Evolutionary conservation across 2,888 invertebrate genomes (phyloP).

Genomic region (Byasa hedistus): DNA sequence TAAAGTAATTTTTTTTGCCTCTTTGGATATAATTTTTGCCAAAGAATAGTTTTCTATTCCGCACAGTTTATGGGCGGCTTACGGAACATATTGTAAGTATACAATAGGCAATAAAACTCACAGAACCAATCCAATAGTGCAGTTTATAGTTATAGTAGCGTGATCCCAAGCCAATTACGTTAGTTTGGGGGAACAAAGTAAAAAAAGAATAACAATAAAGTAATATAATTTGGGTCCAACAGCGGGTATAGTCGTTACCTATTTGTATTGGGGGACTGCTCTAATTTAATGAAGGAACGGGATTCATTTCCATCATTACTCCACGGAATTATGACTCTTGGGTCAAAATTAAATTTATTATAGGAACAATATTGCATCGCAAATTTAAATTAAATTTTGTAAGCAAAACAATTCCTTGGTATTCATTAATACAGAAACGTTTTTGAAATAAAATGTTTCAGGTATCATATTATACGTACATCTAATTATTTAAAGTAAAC

Average conservation of each 20-base stretch:
- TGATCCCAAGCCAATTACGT: constrained; percentile 77
- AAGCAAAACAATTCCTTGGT: neutral
- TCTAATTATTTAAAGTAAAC: too few species aligned
- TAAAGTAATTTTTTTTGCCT: too few species aligned
- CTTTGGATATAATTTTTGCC: neutral
- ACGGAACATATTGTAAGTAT: constrained; percentile 30
- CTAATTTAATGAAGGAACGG: constrained; percentile 71
- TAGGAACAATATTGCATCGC: constrained; percentile 20
- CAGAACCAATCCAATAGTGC: constrained; percentile 68
- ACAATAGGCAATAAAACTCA: constrained; percentile 43
- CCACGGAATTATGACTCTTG: constrained; percentile 49
- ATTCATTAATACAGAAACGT: neutral
- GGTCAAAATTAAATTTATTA: constrained; percentile 46
- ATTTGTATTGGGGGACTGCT: constrained; percentile 63
- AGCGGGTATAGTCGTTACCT: constrained; percentile 63
- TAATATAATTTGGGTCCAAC: constrained; percentile 75
- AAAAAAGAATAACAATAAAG: constrained; percentile 76
- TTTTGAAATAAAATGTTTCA: neutral
- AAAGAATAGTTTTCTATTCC: neutral
- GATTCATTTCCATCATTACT: constrained; percentile 57
- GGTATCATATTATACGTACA: neutral
- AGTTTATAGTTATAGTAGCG: constrained; percentile 74
- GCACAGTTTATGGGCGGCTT: constrained; percentile 28
- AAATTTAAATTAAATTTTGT: constrained; percentile 6
- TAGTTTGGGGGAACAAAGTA: constrained; percentile 73